These are phyloP conservation scores for Acinonyx jubatus DNA, from an alignment of 2,113 vertebrate genomes.

Conservation along the genomic window DNA sequence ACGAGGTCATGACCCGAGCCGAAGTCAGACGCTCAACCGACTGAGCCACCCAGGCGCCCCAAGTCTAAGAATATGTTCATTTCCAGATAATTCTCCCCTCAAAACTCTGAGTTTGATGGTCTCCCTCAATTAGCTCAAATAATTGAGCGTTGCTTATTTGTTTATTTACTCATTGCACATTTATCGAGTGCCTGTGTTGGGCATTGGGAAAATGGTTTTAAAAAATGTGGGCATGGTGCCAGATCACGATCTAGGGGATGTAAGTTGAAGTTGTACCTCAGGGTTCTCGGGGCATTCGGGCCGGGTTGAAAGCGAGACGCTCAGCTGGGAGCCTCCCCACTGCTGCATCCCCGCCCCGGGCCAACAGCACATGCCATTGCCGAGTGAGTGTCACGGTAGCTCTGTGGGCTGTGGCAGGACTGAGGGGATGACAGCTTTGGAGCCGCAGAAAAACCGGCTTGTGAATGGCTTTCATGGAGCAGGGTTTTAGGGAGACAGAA, in stretches of 20 bases:
- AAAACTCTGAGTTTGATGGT: background rate
- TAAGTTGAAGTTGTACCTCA: background rate
- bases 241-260: background rate
- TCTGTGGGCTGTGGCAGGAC: background rate
- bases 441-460: background rate
- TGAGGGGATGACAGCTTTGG: background rate
- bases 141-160: background rate
- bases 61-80: background rate
- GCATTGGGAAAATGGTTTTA: background rate
- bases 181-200: background rate
- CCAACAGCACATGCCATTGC: background rate
- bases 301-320: background rate
- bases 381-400: background rate
- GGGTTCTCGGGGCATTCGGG: background rate
- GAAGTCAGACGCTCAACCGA: too few species aligned
- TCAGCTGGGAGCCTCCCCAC: background rate
- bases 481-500: conserved; percentile 49
- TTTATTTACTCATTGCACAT: background rate
- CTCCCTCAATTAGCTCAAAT: background rate
- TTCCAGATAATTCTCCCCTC: background rate
- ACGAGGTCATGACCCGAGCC: too few species aligned
- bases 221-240: background rate
- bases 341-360: background rate
- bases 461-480: conserved; percentile 30
- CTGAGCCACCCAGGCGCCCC: too few species aligned